Conservation (phyloP, 1,140 invertebrate genomes). For the Drosophila cardini region DNA sequence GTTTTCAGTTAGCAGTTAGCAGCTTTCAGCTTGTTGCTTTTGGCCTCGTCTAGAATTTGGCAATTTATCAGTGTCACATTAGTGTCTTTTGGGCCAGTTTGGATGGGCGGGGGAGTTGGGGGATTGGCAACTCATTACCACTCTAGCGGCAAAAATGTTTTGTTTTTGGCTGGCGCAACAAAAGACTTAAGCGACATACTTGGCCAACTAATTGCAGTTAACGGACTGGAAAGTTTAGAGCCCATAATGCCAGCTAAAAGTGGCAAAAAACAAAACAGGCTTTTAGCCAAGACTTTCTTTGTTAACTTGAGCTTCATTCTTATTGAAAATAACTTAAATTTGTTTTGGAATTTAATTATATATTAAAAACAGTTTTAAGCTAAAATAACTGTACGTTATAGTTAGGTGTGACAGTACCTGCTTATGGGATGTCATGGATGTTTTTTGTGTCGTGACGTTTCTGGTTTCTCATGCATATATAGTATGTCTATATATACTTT, state of each 20-base stretch:
- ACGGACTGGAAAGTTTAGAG: slow-evolving; percentile 57
- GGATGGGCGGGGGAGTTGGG: neutral
- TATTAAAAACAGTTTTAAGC: neutral
- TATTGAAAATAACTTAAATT: neutral
- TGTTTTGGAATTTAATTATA: neutral
- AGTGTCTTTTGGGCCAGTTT: slow-evolving; percentile 3
- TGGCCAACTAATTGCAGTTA: slow-evolving; percentile 46
- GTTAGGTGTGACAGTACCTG: neutral
- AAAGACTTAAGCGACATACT: slow-evolving; percentile 41
- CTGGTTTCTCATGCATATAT: slow-evolving; percentile 20
- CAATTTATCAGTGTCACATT: slow-evolving; percentile 79
- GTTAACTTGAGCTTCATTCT: neutral
- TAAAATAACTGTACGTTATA: neutral
- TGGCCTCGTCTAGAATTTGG: slow-evolving; percentile 76
- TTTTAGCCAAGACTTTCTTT: slow-evolving; percentile 18
- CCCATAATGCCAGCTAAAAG: slow-evolving; percentile 17
- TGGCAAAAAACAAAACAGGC: neutral
- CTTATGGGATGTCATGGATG: slow-evolving; percentile 11
- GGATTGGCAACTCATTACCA: slow-evolving; percentile 3
- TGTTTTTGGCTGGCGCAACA: slow-evolving; percentile 54
- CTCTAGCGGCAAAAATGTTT: slow-evolving; percentile 31
- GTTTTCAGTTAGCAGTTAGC: slow-evolving; percentile 15
- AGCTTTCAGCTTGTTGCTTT: too few species aligned
- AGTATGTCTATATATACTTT: slow-evolving; percentile 19
- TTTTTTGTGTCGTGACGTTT: slow-evolving; percentile 17